Evolutionary conservation across 2,888 invertebrate genomes (phyloP).

Genomic region (Busseola fusca): DNA sequence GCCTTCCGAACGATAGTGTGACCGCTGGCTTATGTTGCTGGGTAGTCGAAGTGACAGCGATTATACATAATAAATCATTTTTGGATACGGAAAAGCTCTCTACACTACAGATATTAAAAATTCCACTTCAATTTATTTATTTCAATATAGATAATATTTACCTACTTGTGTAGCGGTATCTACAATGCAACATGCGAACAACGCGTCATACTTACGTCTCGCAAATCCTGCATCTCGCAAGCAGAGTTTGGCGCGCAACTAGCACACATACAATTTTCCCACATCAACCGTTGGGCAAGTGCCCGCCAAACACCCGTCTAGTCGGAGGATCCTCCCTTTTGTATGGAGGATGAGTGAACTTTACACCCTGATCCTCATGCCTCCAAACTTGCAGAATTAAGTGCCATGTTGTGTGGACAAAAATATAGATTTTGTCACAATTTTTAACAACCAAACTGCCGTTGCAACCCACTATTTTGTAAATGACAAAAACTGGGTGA

Average conservation of each 20-base stretch:
- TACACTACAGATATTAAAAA: neutral
- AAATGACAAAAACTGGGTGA: neutral
- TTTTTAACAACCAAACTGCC: neutral
- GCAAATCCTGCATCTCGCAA: no score
- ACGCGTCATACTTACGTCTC: no score
- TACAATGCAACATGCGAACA: no score
- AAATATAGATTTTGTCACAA: neutral
- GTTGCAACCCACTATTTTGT: neutral
- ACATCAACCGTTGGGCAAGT: no score
- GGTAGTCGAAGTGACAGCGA: conserved; percentile 50
- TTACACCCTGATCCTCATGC: no score
- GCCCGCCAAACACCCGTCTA: no score
- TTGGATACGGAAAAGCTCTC: neutral
- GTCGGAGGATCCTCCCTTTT: no score
- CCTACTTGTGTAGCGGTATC: no score
- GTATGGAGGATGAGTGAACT: no score
- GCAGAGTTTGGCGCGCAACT: no score
- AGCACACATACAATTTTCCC: no score
- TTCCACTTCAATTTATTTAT: neutral
- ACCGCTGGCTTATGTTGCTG: conserved; percentile 62
- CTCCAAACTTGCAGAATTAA: neutral
- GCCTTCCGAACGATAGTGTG: conserved; percentile 67
- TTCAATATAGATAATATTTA: neutral
- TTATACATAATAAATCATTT: conserved; percentile 3
- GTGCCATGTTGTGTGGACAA: neutral